phyloP scores from a whole-genome alignment of 2,113 vertebrate genomes.

The Perca flavescens region DNA sequence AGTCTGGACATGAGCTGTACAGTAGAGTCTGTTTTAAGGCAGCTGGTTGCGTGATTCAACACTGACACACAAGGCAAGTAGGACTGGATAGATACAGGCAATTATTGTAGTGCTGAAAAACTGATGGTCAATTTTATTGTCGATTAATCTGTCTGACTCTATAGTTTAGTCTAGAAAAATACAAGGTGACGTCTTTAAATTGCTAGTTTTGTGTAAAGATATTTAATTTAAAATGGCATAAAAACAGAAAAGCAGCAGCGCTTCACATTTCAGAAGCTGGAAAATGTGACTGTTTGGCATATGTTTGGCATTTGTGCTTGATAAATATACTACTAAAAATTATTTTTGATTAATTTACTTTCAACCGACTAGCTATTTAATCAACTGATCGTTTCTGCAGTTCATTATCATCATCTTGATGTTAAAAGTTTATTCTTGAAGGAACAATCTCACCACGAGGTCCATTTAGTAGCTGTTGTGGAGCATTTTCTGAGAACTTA shows the following conservation, averaged over 20 bases:
- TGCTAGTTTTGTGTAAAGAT: background rate
- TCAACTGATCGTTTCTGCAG: background rate
- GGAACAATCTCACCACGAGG: background rate
- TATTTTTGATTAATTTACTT: too few species aligned
- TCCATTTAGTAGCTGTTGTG: background rate
- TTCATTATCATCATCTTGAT: background rate
- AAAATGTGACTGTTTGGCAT: background rate
- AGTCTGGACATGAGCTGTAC: constrained; percentile 13
- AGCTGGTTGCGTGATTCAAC: constrained; percentile 37
- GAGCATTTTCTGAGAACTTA: background rate
- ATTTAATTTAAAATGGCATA: background rate
- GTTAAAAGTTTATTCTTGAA: background rate
- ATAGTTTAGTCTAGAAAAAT: background rate
- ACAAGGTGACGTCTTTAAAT: background rate
- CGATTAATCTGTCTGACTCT: background rate
- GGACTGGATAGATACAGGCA: background rate
- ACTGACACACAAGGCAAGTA: background rate
- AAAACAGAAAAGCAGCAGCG: background rate
- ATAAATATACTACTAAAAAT: too few species aligned
- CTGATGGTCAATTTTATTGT: background rate
- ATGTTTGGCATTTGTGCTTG: background rate
- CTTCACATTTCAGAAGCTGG: background rate
- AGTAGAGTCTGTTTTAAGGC: constrained; percentile 38
- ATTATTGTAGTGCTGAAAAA: background rate
- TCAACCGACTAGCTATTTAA: too few species aligned